phyloP scores from a whole-genome alignment of 2,797 vertebrate species.

The Trachurus trachurus region DNA sequence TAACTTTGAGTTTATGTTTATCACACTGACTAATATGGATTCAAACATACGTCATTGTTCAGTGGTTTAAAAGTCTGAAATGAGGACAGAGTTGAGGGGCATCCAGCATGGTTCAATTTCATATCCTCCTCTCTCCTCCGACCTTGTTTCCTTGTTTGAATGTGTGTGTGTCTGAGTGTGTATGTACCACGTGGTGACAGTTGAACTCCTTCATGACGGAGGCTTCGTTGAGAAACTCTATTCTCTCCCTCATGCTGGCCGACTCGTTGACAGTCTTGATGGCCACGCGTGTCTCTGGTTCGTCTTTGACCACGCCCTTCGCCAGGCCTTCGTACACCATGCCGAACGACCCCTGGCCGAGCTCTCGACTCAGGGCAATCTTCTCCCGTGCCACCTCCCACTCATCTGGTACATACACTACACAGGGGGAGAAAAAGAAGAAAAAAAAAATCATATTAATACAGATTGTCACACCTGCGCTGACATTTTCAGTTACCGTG shows the following conservation, averaged over 20 bases:
- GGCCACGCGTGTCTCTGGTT: conserved; percentile 94
- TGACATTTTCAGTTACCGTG: neutral
- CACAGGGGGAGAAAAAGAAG: neutral
- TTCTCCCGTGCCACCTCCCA: conserved; percentile 98
- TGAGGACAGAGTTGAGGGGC: no score
- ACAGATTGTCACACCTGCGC: neutral
- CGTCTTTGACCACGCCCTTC: conserved; percentile 97
- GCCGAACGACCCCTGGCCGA: conserved; percentile 97
- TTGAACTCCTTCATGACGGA: conserved; percentile 99
- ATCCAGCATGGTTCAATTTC: neutral
- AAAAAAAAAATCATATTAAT: neutral
- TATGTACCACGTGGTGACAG: conserved; percentile 97
- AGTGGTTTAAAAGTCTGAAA: neutral
- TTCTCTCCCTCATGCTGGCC: conserved; percentile 96
- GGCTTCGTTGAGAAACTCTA: conserved; percentile 98
- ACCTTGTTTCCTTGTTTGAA: neutral
- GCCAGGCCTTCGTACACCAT: conserved; percentile 98
- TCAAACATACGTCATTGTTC: neutral
- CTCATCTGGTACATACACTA: conserved; percentile 98
- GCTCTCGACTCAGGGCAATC: conserved; percentile 94
- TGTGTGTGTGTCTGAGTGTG: neutral
- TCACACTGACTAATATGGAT: neutral
- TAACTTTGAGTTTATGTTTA: neutral
- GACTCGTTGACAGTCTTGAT: conserved; percentile 98
- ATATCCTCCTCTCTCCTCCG: neutral